Evolutionary conservation across 2,888 invertebrate genomes (phyloP).

Genomic region (Zygogramma bicolorata): DNA sequence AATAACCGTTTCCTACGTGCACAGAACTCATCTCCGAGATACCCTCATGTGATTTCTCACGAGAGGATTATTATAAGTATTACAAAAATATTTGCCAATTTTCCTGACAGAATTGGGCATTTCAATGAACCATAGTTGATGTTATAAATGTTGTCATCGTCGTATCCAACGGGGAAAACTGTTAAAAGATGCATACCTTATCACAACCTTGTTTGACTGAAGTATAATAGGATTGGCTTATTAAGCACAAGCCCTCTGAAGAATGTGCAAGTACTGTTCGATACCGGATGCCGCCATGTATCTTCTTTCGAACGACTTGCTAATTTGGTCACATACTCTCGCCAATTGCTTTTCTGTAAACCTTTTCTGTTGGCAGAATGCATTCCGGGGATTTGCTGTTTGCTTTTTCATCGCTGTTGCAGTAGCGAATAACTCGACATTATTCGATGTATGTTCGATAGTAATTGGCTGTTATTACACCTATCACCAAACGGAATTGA

Average conservation of each 20-base stretch:
- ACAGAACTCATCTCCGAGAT: no score
- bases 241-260: not conserved
- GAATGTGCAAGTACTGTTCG: constrained; percentile 20
- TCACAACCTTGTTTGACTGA: no score
- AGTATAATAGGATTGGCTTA: not conserved
- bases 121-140: not conserved
- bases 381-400: not conserved
- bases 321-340: constrained; percentile 33
- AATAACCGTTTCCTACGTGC: no score
- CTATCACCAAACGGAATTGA: no score
- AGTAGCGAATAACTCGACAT: not conserved
- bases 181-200: no score
- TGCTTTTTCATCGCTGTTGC: not conserved
- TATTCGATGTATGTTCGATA: not conserved
- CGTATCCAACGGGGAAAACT: no score
- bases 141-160: not conserved
- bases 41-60: no score
- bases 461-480: not conserved
- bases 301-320: constrained; percentile 15
- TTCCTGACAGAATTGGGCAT: no score
- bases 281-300: constrained; percentile 37
- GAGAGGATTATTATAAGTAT: no score
- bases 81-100: no score
- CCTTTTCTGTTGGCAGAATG: not conserved
- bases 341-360: constrained; percentile 33